phyloP scores from a whole-genome alignment of 2,113 vertebrate genomes.

The Grantiella picta region DNA sequence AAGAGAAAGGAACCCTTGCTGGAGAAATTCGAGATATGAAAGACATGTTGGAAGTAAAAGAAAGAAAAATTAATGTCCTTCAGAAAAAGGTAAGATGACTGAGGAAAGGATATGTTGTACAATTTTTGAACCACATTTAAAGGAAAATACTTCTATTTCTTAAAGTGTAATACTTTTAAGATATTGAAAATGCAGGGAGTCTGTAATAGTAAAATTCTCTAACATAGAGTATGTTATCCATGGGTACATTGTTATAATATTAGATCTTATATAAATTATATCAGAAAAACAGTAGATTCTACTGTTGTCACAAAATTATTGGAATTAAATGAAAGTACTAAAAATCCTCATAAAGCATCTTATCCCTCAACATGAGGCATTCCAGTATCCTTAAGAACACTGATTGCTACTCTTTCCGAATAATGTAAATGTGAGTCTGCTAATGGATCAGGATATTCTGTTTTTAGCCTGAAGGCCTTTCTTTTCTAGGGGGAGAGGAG shows the following conservation, averaged over 20 bases:
- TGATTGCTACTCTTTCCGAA: background rate
- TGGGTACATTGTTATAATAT: background rate
- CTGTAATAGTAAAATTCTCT: background rate
- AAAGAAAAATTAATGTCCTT: slow-evolving; percentile 97
- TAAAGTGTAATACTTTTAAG: background rate
- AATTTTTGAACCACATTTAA: background rate
- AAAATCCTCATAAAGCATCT: background rate
- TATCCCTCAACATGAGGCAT: background rate
- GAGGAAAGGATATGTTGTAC: background rate
- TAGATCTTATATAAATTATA: background rate
- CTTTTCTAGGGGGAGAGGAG: background rate
- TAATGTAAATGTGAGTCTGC: background rate
- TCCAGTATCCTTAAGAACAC: background rate
- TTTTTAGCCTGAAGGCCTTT: background rate
- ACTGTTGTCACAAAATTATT: background rate
- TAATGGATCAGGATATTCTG: background rate
- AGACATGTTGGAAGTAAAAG: slow-evolving; percentile 99
- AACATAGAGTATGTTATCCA: background rate
- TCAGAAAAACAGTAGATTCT: background rate
- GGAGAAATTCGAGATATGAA: slow-evolving; percentile 99
- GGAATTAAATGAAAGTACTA: background rate
- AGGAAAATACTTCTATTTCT: background rate
- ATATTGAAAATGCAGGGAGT: background rate
- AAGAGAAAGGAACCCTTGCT: slow-evolving; percentile 95
- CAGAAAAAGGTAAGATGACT: slow-evolving; percentile 89